Conservation (phyloP, 2,113 vertebrate genomes). For the Cranoglanis bouderius region DNA sequence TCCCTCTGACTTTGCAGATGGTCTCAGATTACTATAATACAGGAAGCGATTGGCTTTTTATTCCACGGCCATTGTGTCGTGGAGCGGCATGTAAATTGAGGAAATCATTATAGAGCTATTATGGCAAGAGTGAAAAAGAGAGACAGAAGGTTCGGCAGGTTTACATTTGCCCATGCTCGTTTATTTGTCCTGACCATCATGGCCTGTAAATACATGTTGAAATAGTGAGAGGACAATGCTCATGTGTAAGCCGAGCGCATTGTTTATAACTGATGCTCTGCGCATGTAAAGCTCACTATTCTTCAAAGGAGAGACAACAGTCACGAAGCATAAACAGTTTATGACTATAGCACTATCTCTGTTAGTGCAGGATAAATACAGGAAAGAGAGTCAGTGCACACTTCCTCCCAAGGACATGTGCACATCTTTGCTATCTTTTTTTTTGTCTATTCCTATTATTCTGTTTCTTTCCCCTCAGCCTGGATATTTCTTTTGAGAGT, state of each 20-base stretch:
- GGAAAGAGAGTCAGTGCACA: slow-evolving; percentile 48
- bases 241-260: slow-evolving; percentile 2
- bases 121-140: neutral
- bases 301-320: slow-evolving; percentile 43
- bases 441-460: neutral
- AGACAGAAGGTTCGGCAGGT: neutral
- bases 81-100: slow-evolving; percentile 35
- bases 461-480: neutral
- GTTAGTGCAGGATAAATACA: slow-evolving; percentile 56
- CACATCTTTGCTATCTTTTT: slow-evolving; percentile 18
- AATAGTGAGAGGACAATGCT: slow-evolving; percentile 40
- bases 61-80: slow-evolving; percentile 29
- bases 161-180: slow-evolving; percentile 46
- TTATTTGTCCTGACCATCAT: slow-evolving; percentile 45
- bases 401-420: slow-evolving; percentile 33
- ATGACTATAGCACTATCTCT: slow-evolving; percentile 55
- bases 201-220: slow-evolving; percentile 49
- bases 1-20: slow-evolving; percentile 43
- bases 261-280: slow-evolving; percentile 49
- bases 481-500: neutral
- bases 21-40: slow-evolving; percentile 42
- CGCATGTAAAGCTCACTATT: slow-evolving; percentile 45
- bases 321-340: slow-evolving; percentile 54
- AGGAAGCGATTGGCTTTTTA: slow-evolving; percentile 50
- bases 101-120: slow-evolving; percentile 39